Percentiles rank a stretch among this genome's conserved stretches.
phyloP scores from a whole-genome alignment of 2,113 vertebrate species.

The Chaetura pelagica region DNA sequence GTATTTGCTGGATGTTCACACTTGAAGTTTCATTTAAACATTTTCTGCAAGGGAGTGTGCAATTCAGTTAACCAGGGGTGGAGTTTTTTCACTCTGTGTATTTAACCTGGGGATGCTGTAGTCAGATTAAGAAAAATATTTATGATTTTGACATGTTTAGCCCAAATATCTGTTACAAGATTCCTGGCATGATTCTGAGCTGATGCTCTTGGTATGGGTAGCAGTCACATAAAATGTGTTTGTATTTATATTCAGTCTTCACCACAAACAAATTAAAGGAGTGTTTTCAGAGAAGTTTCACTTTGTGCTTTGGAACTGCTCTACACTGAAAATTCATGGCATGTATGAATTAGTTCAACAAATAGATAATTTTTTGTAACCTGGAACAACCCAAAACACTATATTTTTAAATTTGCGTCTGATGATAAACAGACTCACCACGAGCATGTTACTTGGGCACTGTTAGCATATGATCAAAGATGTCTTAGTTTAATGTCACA shows the following conservation, averaged over 20 bases:
- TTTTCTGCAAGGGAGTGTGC: background rate
- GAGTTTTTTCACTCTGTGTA: background rate
- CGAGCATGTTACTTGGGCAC: background rate
- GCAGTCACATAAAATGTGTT: background rate
- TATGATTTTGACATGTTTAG: background rate
- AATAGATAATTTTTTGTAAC: background rate
- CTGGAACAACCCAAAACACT: background rate
- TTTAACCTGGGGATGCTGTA: background rate
- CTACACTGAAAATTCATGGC: background rate
- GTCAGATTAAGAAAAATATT: background rate
- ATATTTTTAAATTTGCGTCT: background rate
- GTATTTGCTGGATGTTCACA: background rate
- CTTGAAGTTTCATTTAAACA: background rate
- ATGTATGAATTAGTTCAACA: background rate
- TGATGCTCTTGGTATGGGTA: background rate
- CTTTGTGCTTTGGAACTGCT: background rate
- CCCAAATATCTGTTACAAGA: background rate
- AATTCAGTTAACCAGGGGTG: background rate
- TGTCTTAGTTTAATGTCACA: slow-evolving; percentile 18
- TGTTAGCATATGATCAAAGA: slow-evolving; percentile 35
- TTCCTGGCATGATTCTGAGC: background rate
- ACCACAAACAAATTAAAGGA: background rate
- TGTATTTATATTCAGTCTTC: background rate
- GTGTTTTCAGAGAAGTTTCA: background rate
- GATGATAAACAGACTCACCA: background rate